Base-by-base conservation (phyloP, 2,888 invertebrate species). In the Halocaridina rubra region DNA sequence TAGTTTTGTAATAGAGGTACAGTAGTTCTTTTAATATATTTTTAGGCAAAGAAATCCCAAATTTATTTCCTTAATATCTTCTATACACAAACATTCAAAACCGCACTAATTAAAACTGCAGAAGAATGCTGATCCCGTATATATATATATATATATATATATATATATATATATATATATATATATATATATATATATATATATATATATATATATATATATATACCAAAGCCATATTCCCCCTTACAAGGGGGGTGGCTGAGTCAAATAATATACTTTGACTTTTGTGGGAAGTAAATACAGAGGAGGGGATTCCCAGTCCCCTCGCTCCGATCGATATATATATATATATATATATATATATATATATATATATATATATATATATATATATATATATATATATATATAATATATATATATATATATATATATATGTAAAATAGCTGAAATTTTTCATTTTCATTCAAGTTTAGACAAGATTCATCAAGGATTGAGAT, bases 141-240 rank as follows among this genome's bases (percentile, higher is more conserved):
- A 67, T 22, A 67, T 67, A 79, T 67, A 79, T 79, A 79, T 33
- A 79, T 79, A 67, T 79, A 67, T 67, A 79, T 24, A 79, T 79
- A 79, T 79, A 79, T 67, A 79, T 67, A 67, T 67, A 79, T 67
- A 79, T 67, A 79, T 67, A 79, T 64, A 79, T 33, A 79, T 79
- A 79, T 79, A 79, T 67, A 39, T 75, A 46, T n/a, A 75, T 75
- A 53, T 39, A 39, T 39, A 30, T 19, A 75, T 75, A 16, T 75
- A 32, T 75, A 75, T 32, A 53, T 39, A 16, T 75, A 75, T 39
- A 32, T 75, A 39, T 32, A 75, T 32, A 32, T 39, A 32, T n/a
- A n/a, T n/a, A n/a, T n/a, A n/a, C n/a, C n/a, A n/a, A n/a, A n/a
- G n/a, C n/a, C n/a, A n/a, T n/a, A n/a, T n/a, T n/a, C n/a, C n/a